Evolutionary conservation across 1,140 invertebrate species (phyloP).

Genomic region (Palaemon carinicauda): DNA sequence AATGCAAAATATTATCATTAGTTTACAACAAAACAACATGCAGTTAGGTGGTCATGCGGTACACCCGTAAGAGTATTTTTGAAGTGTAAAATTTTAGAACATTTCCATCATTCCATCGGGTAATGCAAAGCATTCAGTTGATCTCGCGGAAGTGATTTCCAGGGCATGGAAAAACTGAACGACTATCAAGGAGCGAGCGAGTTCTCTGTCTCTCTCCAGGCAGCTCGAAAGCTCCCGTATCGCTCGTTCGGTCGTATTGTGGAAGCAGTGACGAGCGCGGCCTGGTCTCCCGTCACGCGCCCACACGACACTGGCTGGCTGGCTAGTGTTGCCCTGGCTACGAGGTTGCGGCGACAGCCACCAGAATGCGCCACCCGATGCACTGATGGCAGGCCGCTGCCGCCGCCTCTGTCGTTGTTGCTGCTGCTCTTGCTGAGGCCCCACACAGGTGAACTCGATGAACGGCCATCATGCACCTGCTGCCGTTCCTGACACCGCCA

Average conservation of each 20-base stretch:
- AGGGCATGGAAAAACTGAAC: conserved; percentile 3
- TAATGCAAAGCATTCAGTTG: not conserved
- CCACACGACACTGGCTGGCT: conserved; percentile 45
- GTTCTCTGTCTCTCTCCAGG: too few species aligned
- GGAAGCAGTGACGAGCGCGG: conserved; percentile 25
- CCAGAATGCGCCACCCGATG: conserved; percentile 35
- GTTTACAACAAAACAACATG: conserved; percentile 18
- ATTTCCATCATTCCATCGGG: conserved; percentile 15
- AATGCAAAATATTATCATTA: not conserved
- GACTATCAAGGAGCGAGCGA: not conserved
- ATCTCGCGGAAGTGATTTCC: not conserved
- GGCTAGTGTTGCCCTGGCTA: not conserved
- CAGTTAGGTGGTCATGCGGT: conserved; percentile 11
- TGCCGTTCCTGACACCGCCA: conserved; percentile 1
- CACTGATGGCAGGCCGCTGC: not conserved
- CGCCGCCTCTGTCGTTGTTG: too few species aligned
- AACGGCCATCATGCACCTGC: conserved; percentile 52
- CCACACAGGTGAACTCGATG: conserved; percentile 51
- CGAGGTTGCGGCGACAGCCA: conserved; percentile 24
- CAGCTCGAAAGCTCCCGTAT: too few species aligned
- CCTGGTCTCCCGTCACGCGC: conserved; percentile 40
- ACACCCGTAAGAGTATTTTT: not conserved
- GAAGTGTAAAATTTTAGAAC: not conserved
- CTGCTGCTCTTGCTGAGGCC: not conserved
- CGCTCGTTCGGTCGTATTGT: not conserved